These are phyloP conservation scores for Thermophis baileyi DNA, from an alignment of 2,113 vertebrate species.

Conservation along the genomic window DNA sequence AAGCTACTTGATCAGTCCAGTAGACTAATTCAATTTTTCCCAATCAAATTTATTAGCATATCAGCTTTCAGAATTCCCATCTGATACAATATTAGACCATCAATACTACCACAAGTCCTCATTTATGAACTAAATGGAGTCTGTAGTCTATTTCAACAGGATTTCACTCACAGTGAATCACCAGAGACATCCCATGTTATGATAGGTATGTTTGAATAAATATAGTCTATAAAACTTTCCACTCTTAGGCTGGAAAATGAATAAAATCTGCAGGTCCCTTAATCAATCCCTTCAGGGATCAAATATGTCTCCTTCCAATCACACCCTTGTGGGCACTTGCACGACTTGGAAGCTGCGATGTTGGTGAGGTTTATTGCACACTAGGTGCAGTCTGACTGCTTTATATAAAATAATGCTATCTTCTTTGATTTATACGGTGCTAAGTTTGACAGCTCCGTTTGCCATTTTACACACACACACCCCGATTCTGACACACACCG, in stretches of 20 bases:
- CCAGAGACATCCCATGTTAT: not conserved
- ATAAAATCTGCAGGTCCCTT: conserved; percentile 39
- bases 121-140: not conserved
- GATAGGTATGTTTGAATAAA: not conserved
- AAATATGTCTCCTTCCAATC: conserved; percentile 36
- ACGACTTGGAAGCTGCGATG: conserved; percentile 57
- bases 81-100: not conserved
- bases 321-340: conserved; percentile 54
- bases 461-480: not conserved
- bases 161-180: not conserved
- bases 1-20: not conserved
- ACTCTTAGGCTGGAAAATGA: accelerated
- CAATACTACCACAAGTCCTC: not conserved
- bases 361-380: conserved; percentile 58
- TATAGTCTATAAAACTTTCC: not conserved
- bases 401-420: conserved; percentile 61
- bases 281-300: conserved; percentile 37
- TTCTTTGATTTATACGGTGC: conserved; percentile 60
- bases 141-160: not conserved
- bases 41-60: not conserved
- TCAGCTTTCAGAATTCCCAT: not conserved
- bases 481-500: conserved; percentile 40
- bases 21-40: not conserved
- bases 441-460: conserved; percentile 51
- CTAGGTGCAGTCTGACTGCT: conserved; percentile 55